These are phyloP conservation scores for Salvelinus namaycush DNA, from an alignment of 2,113 vertebrate genomes.

Conservation along the genomic window DNA sequence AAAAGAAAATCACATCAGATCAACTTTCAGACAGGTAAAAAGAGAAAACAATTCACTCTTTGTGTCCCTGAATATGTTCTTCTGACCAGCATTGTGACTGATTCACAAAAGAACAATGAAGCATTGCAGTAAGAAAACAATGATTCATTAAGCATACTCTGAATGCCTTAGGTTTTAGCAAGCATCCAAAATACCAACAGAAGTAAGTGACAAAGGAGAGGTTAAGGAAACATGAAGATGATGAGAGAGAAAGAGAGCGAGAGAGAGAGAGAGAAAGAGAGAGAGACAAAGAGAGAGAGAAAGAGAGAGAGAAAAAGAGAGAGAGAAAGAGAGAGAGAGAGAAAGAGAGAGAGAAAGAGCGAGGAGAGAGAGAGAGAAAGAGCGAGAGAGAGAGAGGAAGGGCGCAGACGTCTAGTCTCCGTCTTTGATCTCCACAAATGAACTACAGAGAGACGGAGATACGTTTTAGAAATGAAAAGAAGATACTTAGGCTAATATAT, in stretches of 20 bases:
- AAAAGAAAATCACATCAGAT: not conserved
- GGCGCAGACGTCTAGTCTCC: not conserved
- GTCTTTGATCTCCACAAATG: constrained; percentile 29
- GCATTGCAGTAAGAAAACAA: not conserved
- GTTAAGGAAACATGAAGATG: constrained; percentile 20
- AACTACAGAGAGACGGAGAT: constrained; percentile 18
- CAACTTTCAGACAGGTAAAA: not conserved
- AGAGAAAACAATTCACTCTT: not conserved
- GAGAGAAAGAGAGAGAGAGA: too few species aligned
- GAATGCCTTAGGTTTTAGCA: not conserved
- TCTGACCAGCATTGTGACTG: too few species aligned
- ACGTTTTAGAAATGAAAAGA: constrained; percentile 3
- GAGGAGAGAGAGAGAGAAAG: too few species aligned
- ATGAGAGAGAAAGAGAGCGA: not conserved
- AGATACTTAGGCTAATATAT: constrained; percentile 26
- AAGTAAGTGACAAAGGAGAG: constrained; percentile 20
- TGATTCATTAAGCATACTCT: not conserved
- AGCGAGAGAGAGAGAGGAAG: not conserved
- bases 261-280: too few species aligned
- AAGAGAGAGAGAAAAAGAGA: too few species aligned
- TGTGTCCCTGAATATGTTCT: not conserved
- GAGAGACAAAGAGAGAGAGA: too few species aligned
- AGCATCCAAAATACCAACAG: constrained; percentile 5
- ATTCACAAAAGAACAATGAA: not conserved
- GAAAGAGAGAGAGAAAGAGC: too few species aligned